These are phyloP conservation scores for Eptesicus fuscus DNA, from an alignment of 2,113 vertebrate species.

Conservation along the genomic window DNA sequence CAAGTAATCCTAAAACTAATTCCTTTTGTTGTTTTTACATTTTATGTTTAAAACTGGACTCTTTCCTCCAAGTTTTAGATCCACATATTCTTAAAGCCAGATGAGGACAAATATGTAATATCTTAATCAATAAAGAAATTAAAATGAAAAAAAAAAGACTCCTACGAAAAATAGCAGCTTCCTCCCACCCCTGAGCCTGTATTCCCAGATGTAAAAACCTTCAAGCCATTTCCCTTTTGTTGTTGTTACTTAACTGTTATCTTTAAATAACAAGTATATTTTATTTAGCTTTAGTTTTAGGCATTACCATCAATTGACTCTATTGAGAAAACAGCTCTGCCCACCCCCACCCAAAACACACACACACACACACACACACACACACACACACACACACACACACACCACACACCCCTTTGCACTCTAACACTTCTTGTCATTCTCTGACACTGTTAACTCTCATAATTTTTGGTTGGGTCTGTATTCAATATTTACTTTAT, in stretches of 20 bases:
- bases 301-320: neutral
- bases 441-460: neutral
- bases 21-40: neutral
- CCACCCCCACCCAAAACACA: neutral
- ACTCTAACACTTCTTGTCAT: neutral
- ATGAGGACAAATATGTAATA: too few relatives aligned
- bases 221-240: neutral
- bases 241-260: neutral
- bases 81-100: neutral
- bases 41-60: neutral
- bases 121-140: too few relatives aligned
- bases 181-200: fast-evolving
- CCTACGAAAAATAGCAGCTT: neutral
- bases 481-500: neutral
- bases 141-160: neutral
- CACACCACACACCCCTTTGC: too few relatives aligned
- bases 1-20: neutral
- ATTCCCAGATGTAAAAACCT: neutral
- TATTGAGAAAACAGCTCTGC: neutral
- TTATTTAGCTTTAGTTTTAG: neutral
- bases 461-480: neutral
- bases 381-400: neutral
- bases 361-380: too few relatives aligned
- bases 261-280: neutral
- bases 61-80: neutral